Percentiles rank a stretch among this genome's conserved stretches.
Conservation (phyloP, 2,113 vertebrate species). For the Alosa alosa region DNA sequence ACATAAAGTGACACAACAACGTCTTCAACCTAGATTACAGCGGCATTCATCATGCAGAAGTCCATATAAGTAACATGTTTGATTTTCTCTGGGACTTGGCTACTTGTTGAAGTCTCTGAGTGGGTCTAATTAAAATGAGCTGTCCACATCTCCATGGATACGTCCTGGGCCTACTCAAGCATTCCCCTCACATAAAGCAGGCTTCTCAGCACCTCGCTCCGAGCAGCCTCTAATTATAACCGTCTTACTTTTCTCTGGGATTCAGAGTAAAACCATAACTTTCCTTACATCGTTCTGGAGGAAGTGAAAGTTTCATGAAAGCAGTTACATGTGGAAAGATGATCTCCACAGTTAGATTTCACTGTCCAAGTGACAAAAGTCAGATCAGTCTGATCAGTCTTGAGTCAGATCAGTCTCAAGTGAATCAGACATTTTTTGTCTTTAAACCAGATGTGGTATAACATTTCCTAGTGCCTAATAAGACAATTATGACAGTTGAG, state of each 20-base stretch:
- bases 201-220: background rate
- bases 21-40: background rate
- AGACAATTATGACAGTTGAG: background rate
- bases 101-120: background rate
- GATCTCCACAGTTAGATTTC: too few species aligned
- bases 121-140: constrained; percentile 14
- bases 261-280: background rate
- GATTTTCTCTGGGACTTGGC: background rate
- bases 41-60: background rate
- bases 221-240: background rate
- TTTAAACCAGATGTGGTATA: background rate
- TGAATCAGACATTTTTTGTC: background rate
- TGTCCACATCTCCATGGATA: constrained; percentile 25
- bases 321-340: background rate
- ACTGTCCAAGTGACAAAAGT: background rate
- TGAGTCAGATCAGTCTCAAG: background rate
- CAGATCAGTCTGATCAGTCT: background rate
- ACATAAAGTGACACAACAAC: background rate
- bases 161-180: background rate
- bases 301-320: background rate
- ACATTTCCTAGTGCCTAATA: background rate
- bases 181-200: constrained; percentile 9
- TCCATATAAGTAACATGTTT: background rate
- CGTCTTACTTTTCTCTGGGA: background rate
- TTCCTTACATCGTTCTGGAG: background rate